Evolutionary conservation across 2,113 vertebrate species (phyloP).

Genomic region (Callocephalon fimbriatum): DNA sequence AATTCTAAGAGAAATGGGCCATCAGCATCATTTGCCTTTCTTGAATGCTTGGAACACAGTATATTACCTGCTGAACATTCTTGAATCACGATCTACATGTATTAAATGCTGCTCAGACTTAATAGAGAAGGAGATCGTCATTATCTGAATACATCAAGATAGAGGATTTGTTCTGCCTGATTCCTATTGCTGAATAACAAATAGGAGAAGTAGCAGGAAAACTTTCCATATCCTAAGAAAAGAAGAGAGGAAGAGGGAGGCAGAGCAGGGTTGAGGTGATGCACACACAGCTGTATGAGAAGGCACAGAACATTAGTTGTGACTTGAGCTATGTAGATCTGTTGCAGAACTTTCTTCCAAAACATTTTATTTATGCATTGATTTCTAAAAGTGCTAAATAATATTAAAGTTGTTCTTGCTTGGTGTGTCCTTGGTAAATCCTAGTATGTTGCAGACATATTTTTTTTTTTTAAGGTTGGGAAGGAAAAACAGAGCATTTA

Average conservation of each 20-base stretch:
- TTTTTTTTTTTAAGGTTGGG: not conserved
- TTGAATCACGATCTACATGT: not conserved
- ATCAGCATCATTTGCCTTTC: not conserved
- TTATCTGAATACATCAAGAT: not conserved
- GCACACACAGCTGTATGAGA: not conserved
- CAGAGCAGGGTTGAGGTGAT: not conserved
- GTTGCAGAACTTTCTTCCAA: not conserved
- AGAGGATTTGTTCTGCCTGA: not conserved
- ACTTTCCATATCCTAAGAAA: not conserved
- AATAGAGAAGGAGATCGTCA: not conserved
- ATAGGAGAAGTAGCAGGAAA: not conserved
- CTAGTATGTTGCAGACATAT: not conserved
- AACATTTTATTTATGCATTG: accelerated
- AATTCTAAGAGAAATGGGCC: not conserved
- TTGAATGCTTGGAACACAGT: not conserved
- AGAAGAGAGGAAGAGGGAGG: not conserved
- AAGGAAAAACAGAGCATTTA: not conserved
- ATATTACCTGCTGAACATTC: not conserved
- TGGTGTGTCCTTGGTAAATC: not conserved
- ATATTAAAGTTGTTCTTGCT: not conserved
- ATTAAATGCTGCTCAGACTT: not conserved
- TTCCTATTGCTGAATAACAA: not conserved
- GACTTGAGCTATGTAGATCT: not conserved
- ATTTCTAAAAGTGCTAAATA: not conserved
- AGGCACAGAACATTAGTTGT: not conserved